phyloP scores from a whole-genome alignment of 1,140 invertebrate genomes.

The Aphelinus atriplicis region DNA sequence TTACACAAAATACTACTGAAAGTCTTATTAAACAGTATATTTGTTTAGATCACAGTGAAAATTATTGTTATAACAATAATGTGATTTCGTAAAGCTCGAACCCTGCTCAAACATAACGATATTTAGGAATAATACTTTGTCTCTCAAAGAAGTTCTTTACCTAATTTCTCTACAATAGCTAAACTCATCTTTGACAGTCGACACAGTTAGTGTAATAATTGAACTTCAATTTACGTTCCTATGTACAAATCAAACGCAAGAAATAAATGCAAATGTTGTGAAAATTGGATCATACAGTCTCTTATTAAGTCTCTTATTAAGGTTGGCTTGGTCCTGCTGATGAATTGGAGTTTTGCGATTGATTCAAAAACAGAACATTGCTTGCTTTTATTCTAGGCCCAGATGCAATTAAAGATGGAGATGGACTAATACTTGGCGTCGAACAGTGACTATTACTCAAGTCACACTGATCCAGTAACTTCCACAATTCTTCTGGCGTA shows the following conservation, averaged over 20 bases:
- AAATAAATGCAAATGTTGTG: conserved; percentile 45
- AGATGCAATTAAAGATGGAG: conserved; percentile 71
- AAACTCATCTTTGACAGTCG: conserved; percentile 14
- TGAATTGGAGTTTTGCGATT: conserved; percentile 60
- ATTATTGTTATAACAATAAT: conserved; percentile 44
- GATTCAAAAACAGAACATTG: conserved; percentile 79
- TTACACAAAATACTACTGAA: conserved; percentile 16
- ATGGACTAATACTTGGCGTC: conserved; percentile 87
- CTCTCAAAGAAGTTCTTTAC: conserved; percentile 4
- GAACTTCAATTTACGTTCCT: conserved; percentile 24
- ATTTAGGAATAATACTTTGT: conserved; percentile 32
- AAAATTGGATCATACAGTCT: conserved; percentile 3
- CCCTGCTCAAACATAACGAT: conserved; percentile 43
- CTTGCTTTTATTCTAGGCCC: conserved; percentile 77
- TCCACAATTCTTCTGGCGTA: conserved; percentile 87
- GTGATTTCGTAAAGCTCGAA: conserved; percentile 39
- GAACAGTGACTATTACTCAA: conserved; percentile 84
- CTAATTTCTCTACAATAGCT: conserved; percentile 5
- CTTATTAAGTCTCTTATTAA: conserved; percentile 33
- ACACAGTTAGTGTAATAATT: conserved; percentile 23
- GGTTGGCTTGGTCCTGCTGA: conserved; percentile 51
- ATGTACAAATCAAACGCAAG: conserved; percentile 44
- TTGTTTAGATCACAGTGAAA: conserved; percentile 53
- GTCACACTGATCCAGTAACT: conserved; percentile 93
- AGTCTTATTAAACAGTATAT: conserved; percentile 33